Base-by-base conservation (phyloP, 1,140 invertebrate species). In the Heliconius congener region DNA sequence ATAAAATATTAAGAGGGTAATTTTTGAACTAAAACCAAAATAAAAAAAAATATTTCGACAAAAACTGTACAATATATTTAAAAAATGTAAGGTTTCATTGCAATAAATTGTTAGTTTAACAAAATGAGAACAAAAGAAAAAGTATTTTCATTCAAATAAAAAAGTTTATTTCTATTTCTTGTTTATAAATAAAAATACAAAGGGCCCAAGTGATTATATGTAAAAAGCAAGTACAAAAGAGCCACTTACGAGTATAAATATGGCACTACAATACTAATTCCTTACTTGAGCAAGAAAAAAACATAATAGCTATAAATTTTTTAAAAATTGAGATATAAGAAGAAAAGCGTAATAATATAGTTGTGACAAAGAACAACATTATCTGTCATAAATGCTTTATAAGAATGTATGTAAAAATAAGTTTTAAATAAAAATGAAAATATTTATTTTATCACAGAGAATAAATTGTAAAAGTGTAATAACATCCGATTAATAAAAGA, bases 391-490 rank as follows among this genome's bases (percentile, higher is more conserved):
- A 81, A 81, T 81, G 79, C 79, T 71, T 74, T 77, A 39, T 74
- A 76, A 81, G 79, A 81, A 81, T 81, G 79, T 81, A 73, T 30
- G 79, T 76, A 74, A 57, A 57, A 23, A 30, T 8, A 78, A 34
- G 70, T 30, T 75, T 42, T 37, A 74, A 75, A 34, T 75, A 57
- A 76, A 72, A 71, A 70, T 30, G 50, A 82, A 80, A 78, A 76
- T 39, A 39, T 60, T 78, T 60, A 30, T 50, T 81, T 85, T 90
- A 91, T 91, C 90, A 91, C 90, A 91, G 89, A 86, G 87, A 90
- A 87, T 85, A 76, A 84, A 87, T 83, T 82, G 81, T 79, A 87
- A 81, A 60, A 70, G 81, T 74, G 73, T 70, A 70, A 27, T 27
- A 9, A 80, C 73, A 50, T 76, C 46, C n/a, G 75, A 77, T 39